Percentiles rank a stretch among this genome's conserved stretches.
Evolutionary conservation across 2,888 invertebrate genomes (phyloP).

Genomic region (Teleiodes luculella): DNA sequence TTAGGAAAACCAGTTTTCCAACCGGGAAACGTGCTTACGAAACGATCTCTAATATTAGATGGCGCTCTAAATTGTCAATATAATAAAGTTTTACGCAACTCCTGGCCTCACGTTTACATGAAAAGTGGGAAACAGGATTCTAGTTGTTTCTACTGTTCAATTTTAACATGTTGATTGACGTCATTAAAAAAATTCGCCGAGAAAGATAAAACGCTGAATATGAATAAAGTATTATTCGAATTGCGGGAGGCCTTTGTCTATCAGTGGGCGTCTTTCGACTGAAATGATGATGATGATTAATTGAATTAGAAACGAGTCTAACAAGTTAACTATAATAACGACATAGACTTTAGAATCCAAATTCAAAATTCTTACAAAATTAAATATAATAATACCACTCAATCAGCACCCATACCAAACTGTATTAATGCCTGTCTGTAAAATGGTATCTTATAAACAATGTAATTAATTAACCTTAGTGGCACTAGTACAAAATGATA

Average conservation of each 20-base stretch:
- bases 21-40: slow-evolving; percentile 2
- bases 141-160: background rate
- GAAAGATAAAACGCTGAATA: too few relatives aligned
- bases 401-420: too few relatives aligned
- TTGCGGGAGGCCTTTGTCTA: too few relatives aligned
- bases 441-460: too few relatives aligned
- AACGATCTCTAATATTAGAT: slow-evolving; percentile 8
- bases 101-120: background rate
- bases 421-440: too few relatives aligned
- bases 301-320: too few relatives aligned
- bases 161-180: background rate
- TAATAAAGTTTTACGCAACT: slow-evolving; percentile 9
- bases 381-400: too few relatives aligned
- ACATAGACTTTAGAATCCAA: too few relatives aligned
- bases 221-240: too few relatives aligned
- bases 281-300: too few relatives aligned
- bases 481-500: background rate
- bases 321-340: too few relatives aligned
- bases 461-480: background rate
- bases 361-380: background rate
- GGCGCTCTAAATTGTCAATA: slow-evolving; percentile 10
- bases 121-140: background rate
- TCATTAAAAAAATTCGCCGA: background rate
- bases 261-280: too few relatives aligned
- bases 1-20: background rate